A percentile compares a stretch with the other conserved stretches of the same genome.
phyloP scores from a whole-genome alignment of 2,888 invertebrate genomes.

The Lithosia quadra region DNA sequence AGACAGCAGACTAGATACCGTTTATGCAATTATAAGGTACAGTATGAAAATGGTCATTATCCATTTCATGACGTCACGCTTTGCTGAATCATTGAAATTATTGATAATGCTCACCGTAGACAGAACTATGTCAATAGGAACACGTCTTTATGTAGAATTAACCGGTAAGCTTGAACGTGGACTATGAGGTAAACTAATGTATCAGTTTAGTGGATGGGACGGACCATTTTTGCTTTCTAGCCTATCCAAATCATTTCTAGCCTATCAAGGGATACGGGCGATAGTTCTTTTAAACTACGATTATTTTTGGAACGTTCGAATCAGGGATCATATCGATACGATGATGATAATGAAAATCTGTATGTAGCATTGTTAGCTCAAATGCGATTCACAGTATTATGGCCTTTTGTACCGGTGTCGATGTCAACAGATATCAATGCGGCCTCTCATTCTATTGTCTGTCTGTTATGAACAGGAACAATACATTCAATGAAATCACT shows the following conservation, averaged over 20 bases:
- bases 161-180: too few species aligned
- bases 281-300: background rate
- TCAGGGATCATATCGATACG: background rate
- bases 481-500: conserved; percentile 32
- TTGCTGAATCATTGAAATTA: background rate
- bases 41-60: background rate
- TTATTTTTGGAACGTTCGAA: background rate
- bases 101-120: too few species aligned
- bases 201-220: background rate
- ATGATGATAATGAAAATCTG: background rate
- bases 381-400: conserved; percentile 32
- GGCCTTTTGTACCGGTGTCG: conserved; percentile 39
- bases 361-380: conserved; percentile 37
- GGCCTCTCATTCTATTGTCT: conserved; percentile 55
- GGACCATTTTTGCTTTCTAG: background rate
- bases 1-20: background rate
- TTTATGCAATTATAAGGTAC: background rate
- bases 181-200: background rate
- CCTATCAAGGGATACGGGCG: background rate
- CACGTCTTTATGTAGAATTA: too few species aligned
- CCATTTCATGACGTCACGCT: background rate
- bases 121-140: too few species aligned
- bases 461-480: conserved; percentile 38
- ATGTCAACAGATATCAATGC: conserved; percentile 57
- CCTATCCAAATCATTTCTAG: background rate